Evolutionary conservation across 2,113 vertebrate genomes (phyloP).

Genomic region (Anolis carolinensis): DNA sequence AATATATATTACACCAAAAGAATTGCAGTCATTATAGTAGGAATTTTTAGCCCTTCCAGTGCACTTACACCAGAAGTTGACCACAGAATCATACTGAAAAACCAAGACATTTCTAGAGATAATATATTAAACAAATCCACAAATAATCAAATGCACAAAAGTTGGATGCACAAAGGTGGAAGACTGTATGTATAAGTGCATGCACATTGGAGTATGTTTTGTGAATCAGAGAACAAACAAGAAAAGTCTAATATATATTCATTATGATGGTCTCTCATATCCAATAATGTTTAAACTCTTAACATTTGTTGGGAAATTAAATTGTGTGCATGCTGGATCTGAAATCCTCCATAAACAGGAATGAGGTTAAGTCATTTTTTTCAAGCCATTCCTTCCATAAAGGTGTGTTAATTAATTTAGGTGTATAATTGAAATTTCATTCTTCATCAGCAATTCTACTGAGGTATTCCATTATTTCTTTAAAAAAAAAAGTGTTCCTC

Average conservation of each 20-base stretch:
- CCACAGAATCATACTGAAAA: too few species aligned
- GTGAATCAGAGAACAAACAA: too few species aligned
- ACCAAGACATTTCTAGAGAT: too few species aligned
- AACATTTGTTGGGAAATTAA: neutral
- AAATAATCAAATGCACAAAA: neutral
- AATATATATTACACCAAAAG: too few species aligned
- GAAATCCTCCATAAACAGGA: neutral
- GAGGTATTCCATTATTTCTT: neutral
- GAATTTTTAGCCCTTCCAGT: too few species aligned
- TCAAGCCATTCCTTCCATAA: neutral
- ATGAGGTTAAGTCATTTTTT: fast-evolving
- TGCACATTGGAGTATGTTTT: too few species aligned
- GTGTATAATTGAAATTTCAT: neutral
- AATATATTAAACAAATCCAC: too few species aligned
- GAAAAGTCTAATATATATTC: too few species aligned
- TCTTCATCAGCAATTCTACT: neutral
- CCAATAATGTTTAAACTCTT: neutral
- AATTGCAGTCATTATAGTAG: too few species aligned
- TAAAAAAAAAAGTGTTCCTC: neutral
- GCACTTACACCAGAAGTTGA: too few species aligned
- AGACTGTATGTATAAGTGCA: too few species aligned
- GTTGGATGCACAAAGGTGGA: neutral
- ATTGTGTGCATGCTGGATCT: fast-evolving
- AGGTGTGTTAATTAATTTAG: neutral
- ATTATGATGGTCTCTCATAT: neutral